phyloP scores from a whole-genome alignment of 2,113 vertebrate genomes.

The Menura novaehollandiae region DNA sequence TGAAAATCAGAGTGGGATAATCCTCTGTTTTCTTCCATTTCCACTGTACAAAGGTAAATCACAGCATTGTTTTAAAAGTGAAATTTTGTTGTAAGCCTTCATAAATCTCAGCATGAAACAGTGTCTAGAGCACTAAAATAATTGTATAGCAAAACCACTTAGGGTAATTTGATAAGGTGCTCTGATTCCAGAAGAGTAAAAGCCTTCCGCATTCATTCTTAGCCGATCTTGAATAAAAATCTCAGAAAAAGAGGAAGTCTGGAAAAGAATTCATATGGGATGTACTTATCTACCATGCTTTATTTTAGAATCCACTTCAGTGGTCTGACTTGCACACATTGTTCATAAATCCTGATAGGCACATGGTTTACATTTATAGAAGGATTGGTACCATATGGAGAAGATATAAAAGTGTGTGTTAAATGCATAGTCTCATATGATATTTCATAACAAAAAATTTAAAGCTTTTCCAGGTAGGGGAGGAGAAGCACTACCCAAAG shows the following conservation, averaged over 20 bases:
- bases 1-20: neutral
- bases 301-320: neutral
- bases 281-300: neutral
- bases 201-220: neutral
- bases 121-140: neutral
- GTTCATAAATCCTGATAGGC: neutral
- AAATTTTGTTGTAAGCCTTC: neutral
- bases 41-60: neutral
- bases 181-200: neutral
- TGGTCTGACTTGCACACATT: neutral
- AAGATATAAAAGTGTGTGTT: neutral
- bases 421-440: neutral
- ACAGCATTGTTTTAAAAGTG: neutral
- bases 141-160: neutral
- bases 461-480: neutral
- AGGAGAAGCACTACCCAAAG: neutral
- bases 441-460: neutral
- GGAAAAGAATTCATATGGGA: neutral
- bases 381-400: neutral
- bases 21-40: neutral
- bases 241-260: neutral
- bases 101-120: neutral
- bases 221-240: neutral
- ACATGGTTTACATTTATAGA: neutral
- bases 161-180: neutral